phyloP scores from a whole-genome alignment of 2,888 invertebrate species.

The Habroteleia sp. region DNA sequence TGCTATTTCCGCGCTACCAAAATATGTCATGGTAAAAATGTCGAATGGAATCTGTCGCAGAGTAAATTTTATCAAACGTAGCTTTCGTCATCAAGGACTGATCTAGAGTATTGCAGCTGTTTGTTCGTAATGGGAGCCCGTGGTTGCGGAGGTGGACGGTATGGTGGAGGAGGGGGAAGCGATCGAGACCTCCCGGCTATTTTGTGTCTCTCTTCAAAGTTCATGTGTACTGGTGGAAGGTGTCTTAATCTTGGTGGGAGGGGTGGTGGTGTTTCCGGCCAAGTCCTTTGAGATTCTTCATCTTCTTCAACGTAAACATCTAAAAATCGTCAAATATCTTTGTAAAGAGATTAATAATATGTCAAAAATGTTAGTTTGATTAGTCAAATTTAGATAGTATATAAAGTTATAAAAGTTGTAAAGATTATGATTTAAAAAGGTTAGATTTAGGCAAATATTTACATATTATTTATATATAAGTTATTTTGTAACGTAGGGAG shows the following conservation, averaged over 20 bases:
- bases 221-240: slow-evolving; percentile 85
- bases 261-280: slow-evolving; percentile 83
- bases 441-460: too few species aligned
- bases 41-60: slow-evolving; percentile 1
- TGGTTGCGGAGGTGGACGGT: slow-evolving; percentile 79
- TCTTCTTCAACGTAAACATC: slow-evolving; percentile 80
- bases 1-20: slow-evolving; percentile 5
- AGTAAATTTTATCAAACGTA: slow-evolving; percentile 74
- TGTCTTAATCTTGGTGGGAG: slow-evolving; percentile 85
- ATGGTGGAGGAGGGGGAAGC: slow-evolving; percentile 78
- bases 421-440: too few species aligned
- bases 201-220: slow-evolving; percentile 83
- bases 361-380: too few species aligned
- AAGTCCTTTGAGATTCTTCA: slow-evolving; percentile 71
- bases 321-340: slow-evolving; percentile 4
- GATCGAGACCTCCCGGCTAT: slow-evolving; percentile 78
- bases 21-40: slow-evolving; percentile 34
- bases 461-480: too few species aligned
- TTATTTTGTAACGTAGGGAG: too few species aligned
- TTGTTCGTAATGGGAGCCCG: slow-evolving; percentile 76
- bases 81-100: slow-evolving; percentile 79
- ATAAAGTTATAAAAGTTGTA: too few species aligned
- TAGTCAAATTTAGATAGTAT: too few species aligned
- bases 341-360: too few species aligned
- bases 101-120: slow-evolving; percentile 77